Evolutionary conservation across 2,888 invertebrate species (phyloP).

Genomic region (Antheraea yamamai): DNA sequence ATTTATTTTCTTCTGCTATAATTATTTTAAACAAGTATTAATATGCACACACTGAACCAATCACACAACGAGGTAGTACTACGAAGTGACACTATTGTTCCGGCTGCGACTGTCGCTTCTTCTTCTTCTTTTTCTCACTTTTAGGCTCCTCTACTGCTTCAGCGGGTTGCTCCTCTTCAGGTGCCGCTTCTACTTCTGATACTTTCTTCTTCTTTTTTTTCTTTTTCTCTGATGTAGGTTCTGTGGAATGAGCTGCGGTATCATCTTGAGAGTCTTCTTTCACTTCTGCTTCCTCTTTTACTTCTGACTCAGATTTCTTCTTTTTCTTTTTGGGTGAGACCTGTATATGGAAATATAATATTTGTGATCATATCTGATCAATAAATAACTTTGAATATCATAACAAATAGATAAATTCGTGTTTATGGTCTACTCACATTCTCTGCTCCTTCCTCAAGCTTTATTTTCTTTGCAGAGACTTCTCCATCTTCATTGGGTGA

Average conservation of each 20-base stretch:
- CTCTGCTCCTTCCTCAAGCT: constrained; percentile 71
- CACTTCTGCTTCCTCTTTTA: constrained; percentile 28
- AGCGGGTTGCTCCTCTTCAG: constrained; percentile 36
- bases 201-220: constrained; percentile 81
- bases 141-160: constrained; percentile 50
- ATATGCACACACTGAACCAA: background rate
- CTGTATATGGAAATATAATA: constrained; percentile 35
- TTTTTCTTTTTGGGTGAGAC: constrained; percentile 72
- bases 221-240: constrained; percentile 71
- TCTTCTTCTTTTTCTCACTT: constrained; percentile 74
- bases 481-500: constrained; percentile 68
- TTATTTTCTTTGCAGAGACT: constrained; percentile 75
- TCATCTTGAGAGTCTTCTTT: constrained; percentile 37
- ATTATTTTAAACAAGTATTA: background rate
- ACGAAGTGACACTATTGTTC: constrained; percentile 57
- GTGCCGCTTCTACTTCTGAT: constrained; percentile 54
- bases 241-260: constrained; percentile 34
- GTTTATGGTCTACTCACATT: constrained; percentile 45
- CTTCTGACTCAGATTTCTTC: constrained; percentile 52
- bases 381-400: background rate
- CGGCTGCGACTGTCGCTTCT: constrained; percentile 58
- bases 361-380: background rate
- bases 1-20: background rate
- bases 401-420: background rate
- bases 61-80: background rate